These are phyloP conservation scores for Macaria liturata DNA, from an alignment of 2,888 invertebrate species.

Conservation along the genomic window DNA sequence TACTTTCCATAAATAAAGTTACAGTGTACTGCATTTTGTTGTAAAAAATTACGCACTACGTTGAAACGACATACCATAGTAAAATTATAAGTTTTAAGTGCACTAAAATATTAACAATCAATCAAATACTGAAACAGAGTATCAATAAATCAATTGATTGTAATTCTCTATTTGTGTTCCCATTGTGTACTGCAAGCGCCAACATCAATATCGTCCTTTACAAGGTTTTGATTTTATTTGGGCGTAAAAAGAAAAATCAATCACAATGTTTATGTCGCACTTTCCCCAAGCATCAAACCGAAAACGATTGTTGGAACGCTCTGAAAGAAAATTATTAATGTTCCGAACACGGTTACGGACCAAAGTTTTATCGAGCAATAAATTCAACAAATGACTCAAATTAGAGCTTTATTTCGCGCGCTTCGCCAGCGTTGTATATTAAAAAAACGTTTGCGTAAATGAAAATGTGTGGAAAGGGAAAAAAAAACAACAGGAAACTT, in stretches of 20 bases:
- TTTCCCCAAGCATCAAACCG: slow-evolving; percentile 26
- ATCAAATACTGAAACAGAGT: no score
- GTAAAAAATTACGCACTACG: no score
- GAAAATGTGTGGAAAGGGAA: slow-evolving; percentile 36
- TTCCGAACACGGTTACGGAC: slow-evolving; percentile 27
- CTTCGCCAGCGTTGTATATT: slow-evolving; percentile 45
- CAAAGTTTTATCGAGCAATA: slow-evolving; percentile 36
- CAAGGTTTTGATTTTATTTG: slow-evolving; percentile 6
- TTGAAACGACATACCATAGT: no score
- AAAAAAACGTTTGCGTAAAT: slow-evolving; percentile 45
- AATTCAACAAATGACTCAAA: slow-evolving; percentile 44
- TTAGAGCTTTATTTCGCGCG: slow-evolving; percentile 40
- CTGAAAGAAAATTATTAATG: slow-evolving; percentile 34
- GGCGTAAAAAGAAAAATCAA: slow-evolving; percentile 11
- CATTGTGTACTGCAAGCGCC: no score
- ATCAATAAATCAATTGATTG: no score
- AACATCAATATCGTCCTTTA: slow-evolving; percentile 6
- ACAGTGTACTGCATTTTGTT: no score
- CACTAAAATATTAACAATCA: no score
- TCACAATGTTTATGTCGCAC: slow-evolving; percentile 19
- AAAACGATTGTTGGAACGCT: slow-evolving; percentile 28
- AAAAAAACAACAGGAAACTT: slow-evolving; percentile 47
- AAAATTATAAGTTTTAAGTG: no score
- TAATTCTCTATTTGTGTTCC: no score
- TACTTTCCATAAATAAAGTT: no score